Evolutionary conservation across 2,888 invertebrate species (phyloP).

Genomic region (Falcaria lacertinaria): DNA sequence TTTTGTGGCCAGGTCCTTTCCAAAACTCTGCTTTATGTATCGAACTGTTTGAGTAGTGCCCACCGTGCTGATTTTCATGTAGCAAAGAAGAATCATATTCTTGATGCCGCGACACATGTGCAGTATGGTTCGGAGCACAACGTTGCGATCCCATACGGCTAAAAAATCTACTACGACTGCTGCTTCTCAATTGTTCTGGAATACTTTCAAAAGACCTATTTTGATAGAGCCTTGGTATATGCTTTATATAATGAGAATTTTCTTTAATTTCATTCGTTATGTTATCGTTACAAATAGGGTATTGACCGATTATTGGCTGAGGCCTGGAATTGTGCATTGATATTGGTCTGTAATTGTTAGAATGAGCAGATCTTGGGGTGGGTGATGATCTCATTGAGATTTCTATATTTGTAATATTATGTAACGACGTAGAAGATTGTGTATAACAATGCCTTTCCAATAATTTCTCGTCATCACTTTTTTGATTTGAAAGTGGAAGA

Average conservation of each 20-base stretch:
- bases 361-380: conserved; percentile 40
- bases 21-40: conserved; percentile 82
- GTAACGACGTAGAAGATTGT: conserved; percentile 60
- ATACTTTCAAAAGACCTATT: conserved; percentile 74
- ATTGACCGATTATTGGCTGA: conserved; percentile 39
- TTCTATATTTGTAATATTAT: conserved; percentile 75
- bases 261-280: conserved; percentile 64
- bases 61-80: conserved; percentile 47
- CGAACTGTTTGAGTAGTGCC: conserved; percentile 52
- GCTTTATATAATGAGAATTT: conserved; percentile 66
- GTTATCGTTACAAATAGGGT: conserved; percentile 51
- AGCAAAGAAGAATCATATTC: conserved; percentile 43
- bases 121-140: conserved; percentile 48
- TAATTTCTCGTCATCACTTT: conserved; percentile 76
- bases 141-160: conserved; percentile 70
- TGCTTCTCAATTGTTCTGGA: conserved; percentile 66
- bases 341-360: conserved; percentile 69
- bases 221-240: conserved; percentile 66
- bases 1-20: conserved; percentile 91
- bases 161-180: conserved; percentile 66
- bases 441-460: conserved; percentile 60
- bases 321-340: conserved; percentile 62
- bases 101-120: conserved; percentile 56
- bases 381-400: conserved; percentile 63
- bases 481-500: conserved; percentile 58